phyloP scores from a whole-genome alignment of 2,888 invertebrate species.

The Phragmatobia fuliginosa region DNA sequence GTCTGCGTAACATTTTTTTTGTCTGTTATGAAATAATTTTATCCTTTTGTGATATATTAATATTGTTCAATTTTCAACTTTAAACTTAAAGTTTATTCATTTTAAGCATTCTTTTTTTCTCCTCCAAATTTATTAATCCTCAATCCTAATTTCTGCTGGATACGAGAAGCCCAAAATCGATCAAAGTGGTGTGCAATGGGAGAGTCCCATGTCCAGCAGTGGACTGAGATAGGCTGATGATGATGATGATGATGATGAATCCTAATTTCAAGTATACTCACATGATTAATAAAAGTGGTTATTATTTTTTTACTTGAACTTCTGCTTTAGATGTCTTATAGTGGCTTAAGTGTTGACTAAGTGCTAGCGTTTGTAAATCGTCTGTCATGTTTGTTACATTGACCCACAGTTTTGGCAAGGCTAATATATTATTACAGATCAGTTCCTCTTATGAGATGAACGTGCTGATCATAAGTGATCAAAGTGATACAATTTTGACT shows the following conservation, averaged over 20 bases:
- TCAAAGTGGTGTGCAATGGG: too few species aligned
- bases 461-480: neutral
- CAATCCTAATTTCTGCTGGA: too few species aligned
- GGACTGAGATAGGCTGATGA: too few species aligned
- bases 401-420: slow-evolving; percentile 36
- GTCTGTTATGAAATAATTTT: too few species aligned
- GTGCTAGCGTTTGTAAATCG: slow-evolving; percentile 22
- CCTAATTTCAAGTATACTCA: too few species aligned
- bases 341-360: slow-evolving; percentile 20
- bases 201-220: too few species aligned
- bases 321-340: slow-evolving; percentile 11
- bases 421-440: slow-evolving; percentile 1
- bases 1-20: too few species aligned
- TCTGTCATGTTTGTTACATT: slow-evolving; percentile 34
- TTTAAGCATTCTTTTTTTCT: too few species aligned
- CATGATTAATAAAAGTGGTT: neutral
- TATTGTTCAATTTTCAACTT: neutral
- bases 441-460: slow-evolving; percentile 1
- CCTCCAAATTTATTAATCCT: too few species aligned
- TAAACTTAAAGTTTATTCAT: neutral
- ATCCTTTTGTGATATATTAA: too few species aligned
- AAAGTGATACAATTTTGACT: neutral
- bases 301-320: slow-evolving; percentile 7
- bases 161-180: too few species aligned
- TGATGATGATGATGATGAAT: too few species aligned